Base-by-base conservation (phyloP, 23 tunicate genomes). In the Styela clava region DNA sequence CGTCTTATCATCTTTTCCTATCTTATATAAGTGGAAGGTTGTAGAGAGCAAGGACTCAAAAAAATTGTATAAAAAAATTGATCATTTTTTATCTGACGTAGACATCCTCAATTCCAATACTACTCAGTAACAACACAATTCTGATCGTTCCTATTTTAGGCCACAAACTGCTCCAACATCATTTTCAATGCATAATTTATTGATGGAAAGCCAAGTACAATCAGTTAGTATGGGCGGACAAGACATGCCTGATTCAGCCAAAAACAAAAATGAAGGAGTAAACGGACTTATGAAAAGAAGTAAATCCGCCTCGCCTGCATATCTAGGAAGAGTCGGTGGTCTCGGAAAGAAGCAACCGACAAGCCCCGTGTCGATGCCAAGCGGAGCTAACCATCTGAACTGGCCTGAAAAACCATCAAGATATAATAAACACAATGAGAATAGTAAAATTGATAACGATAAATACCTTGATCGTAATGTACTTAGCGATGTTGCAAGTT, bases 281-380 rank as follows among this genome's bases (percentile, higher is more conserved):
- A 61, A 61, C 64, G 64, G 0, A 61, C 23, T 61, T 21, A 67
- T 1, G 31, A 44, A 44, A 12, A 67, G 71, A 29, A 67, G 71
- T 67, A 67, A 67, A 67, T 67, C 71, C 0, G 71, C 71, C 21
- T 67, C 71, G 22, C 2, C 71, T 22, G 71, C 71, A 16, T 67
- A 29, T 67, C 24, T 29, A 25, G 71, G 71, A 67, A 27, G 22
- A 67, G 31, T 25, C 24, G 31, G 31, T 18, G 71, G 23, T 18
- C 0, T 18, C 21, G 71, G 22, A 27, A 67, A 67, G 22, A 67
- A 67, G 71, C 71, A 1, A 18, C 31, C 31, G 30, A 16, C 30
- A 25, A 1, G 31, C 22, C 2, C 31, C 0, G 71, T 29, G 22
- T 67, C 31, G 16, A 29, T 29, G 31, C 31, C 31, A 29, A 29